Evolutionary conservation across 2,888 invertebrate genomes (phyloP), one percentile per base, ranked within the genome.

Genomic region (Oscheius onirici): DNA sequence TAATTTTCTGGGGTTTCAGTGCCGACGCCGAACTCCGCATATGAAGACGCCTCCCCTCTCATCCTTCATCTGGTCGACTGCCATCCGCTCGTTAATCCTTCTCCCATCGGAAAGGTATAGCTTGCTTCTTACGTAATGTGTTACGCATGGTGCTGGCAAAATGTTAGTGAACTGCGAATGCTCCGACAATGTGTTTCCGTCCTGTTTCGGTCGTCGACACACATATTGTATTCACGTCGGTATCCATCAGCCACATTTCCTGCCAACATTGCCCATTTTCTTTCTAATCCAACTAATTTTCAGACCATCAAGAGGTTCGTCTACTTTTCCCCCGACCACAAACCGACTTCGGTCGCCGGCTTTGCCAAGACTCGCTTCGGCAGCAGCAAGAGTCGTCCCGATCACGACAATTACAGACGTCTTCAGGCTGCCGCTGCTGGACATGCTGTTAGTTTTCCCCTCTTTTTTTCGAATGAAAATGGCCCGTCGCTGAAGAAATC

Each of bases 301-400:
- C 15, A 58, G 58, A 5, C 41, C 6, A 11, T 22, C 34, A 70
- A 70, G 54, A 51, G 49, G 13, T 77, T 73, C 63, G 73, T 69
- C 6, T 79, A 58, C 71, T 69, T 73, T 28, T 74, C 77, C 22
- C 44, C 60, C 1, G 71, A 77, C 10, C 34, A 72, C 34, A 68
- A 70, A 44, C 72, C 76, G 11, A 74, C 68, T 55, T 67, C 72
- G n/a, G 79, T 71, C 15, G 28, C 58, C 10, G 66, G 74, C 22
- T 79, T 79, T 69, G 63, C 77, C 13, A 69, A 72, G 34, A 79
- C 79, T 3, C 51, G 79, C n/a, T 79, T 79, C 58, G 79, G 79
- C 51, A 75, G 77, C 41, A 61, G 66, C 44, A 52, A 46, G 22
- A 54, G 15, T 13, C 71, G 71, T 13, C 71, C 71, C 20, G 71